phyloP scores from a whole-genome alignment of 1,140 invertebrate species.

The Lordiphosa stackelbergi region DNA sequence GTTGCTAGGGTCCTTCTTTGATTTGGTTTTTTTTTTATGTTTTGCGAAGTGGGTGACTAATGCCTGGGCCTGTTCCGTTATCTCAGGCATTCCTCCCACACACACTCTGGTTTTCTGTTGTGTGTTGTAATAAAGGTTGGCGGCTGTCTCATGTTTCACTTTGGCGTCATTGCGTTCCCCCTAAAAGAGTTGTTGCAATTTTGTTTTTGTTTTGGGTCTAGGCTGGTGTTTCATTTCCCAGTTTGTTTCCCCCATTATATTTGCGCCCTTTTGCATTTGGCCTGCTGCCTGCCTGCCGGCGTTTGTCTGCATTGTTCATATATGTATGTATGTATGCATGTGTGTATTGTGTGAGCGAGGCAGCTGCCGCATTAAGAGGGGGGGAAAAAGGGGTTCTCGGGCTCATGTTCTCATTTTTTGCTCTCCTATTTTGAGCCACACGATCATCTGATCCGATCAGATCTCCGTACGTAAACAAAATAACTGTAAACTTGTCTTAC shows the following conservation, averaged over 20 bases:
- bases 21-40: constrained; percentile 5
- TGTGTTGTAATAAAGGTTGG: constrained; percentile 12
- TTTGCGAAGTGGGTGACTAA: constrained; percentile 36
- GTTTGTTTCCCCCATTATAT: constrained; percentile 33
- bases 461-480: too few relatives aligned
- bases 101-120: constrained; percentile 25
- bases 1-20: background rate
- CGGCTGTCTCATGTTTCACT: constrained; percentile 35
- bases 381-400: constrained; percentile 14
- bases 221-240: constrained; percentile 40
- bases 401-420: constrained; percentile 20
- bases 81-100: constrained; percentile 40
- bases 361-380: constrained; percentile 5
- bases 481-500: constrained; percentile 3
- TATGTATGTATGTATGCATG: constrained; percentile 18
- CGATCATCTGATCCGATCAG: constrained; percentile 9
- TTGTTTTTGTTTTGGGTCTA: constrained; percentile 31
- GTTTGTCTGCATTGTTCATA: constrained; percentile 41
- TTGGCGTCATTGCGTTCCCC: constrained; percentile 49
- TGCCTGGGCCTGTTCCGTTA: constrained; percentile 48
- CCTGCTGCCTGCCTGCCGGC: constrained; percentile 19
- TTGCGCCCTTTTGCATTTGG: constrained; percentile 28
- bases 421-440: constrained; percentile 7
- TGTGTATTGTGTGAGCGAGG: constrained; percentile 15
- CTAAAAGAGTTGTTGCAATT: constrained; percentile 44